A percentile compares a stretch with the other conserved stretches of the same genome.
Conservation (phyloP, 2,113 vertebrate genomes). For the Rhizomys pruinosus region DNA sequence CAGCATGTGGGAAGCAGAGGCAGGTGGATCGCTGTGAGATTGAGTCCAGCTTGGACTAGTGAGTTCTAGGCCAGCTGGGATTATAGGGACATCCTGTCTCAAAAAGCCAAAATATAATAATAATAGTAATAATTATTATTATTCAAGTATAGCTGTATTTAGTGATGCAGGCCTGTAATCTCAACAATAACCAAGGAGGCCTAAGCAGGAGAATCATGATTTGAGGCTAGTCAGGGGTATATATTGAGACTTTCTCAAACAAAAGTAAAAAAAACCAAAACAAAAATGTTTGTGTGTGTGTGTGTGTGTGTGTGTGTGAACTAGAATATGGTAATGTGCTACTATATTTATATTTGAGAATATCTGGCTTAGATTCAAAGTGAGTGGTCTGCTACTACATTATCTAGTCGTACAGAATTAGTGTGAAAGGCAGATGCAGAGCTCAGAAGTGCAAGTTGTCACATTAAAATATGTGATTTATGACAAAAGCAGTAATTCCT, state of each 20-base stretch:
- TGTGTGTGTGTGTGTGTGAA: neutral
- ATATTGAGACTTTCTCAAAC: neutral
- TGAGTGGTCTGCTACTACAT: neutral
- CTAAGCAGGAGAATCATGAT: neutral
- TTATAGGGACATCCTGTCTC: too few relatives aligned
- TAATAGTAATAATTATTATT: too few relatives aligned
- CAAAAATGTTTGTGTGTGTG: neutral
- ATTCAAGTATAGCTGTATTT: neutral
- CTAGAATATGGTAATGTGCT: neutral
- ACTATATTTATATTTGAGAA: neutral
- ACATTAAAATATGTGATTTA: neutral
- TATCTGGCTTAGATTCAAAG: neutral
- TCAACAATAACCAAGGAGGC: neutral
- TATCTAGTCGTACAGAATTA: neutral
- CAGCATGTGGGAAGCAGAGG: too few relatives aligned
- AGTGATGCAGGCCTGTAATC: neutral
- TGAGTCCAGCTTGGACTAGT: too few relatives aligned
- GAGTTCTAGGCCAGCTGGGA: too few relatives aligned
- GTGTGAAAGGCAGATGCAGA: neutral
- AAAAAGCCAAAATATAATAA: too few relatives aligned
- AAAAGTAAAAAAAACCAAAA: neutral
- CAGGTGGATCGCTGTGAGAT: too few relatives aligned
- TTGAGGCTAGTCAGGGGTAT: neutral
- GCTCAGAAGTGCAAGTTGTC: neutral
- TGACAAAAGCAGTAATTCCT: constrained; percentile 28